A percentile compares a stretch with the other conserved stretches of the same genome.
Conservation (phyloP, 2,113 vertebrate genomes). For the Rana temporaria region DNA sequence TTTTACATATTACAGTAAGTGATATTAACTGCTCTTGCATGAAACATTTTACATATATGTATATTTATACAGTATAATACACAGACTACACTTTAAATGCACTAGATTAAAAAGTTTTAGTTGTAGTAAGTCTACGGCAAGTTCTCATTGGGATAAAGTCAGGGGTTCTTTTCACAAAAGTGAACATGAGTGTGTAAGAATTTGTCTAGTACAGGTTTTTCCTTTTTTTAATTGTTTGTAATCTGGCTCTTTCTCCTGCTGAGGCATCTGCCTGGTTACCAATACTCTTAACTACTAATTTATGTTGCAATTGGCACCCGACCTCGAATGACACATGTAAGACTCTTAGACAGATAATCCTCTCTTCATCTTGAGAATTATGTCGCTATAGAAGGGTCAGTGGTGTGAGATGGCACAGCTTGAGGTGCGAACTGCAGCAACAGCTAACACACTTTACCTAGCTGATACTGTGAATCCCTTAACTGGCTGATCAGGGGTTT, state of each 20-base stretch:
- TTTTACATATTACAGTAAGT: no score
- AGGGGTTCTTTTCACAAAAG: conserved; percentile 3
- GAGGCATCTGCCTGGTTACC: conserved; percentile 73
- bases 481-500: conserved; percentile 63
- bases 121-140: no score
- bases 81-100: no score
- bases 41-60: no score
- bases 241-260: conserved; percentile 69
- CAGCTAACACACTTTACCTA: conserved; percentile 70
- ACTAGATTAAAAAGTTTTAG: no score
- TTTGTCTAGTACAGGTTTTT: conserved; percentile 19
- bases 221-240: conserved; percentile 69
- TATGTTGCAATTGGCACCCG: conserved; percentile 72
- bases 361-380: conserved; percentile 72
- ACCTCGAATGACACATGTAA: conserved; percentile 76
- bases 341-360: conserved; percentile 80
- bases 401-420: conserved; percentile 70
- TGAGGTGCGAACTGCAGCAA: conserved; percentile 72
- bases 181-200: neutral
- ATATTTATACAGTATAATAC: no score
- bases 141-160: neutral
- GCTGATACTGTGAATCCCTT: conserved; percentile 66
- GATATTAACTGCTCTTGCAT: no score
- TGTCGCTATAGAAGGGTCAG: conserved; percentile 78
- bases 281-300: conserved; percentile 69